Percentiles rank a stretch among this genome's conserved stretches.
These are phyloP conservation scores for Cephalopterus ornatus DNA, from an alignment of 2,113 vertebrate species.

Conservation along the genomic window DNA sequence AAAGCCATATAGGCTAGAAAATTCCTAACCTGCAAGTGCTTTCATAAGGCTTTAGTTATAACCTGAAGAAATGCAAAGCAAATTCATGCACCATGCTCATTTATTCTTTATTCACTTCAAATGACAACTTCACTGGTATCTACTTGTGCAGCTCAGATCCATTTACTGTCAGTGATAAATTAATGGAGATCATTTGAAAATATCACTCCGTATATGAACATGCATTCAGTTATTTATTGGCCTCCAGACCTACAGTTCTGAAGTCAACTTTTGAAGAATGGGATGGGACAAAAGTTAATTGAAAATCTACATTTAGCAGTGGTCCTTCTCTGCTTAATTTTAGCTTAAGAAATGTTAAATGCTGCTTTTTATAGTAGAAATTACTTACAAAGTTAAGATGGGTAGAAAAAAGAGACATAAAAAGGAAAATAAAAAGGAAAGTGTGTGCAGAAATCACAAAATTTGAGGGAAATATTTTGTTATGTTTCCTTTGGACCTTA, in stretches of 20 bases:
- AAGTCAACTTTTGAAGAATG: neutral
- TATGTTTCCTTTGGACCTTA: neutral
- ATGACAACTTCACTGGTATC: neutral
- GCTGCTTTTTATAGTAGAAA: neutral
- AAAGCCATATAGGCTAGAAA: neutral
- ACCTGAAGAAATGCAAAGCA: neutral
- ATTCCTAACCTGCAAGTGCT: neutral
- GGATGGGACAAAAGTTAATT: neutral
- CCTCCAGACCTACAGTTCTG: neutral
- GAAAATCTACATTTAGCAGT: neutral
- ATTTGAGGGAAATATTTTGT: neutral
- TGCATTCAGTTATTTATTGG: neutral
- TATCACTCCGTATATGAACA: neutral
- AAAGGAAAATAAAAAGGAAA: neutral
- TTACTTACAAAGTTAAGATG: neutral
- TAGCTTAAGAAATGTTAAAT: neutral
- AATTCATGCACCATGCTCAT: neutral
- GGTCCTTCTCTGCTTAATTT: neutral
- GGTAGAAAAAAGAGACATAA: neutral
- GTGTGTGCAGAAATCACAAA: neutral
- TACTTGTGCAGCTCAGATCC: neutral
- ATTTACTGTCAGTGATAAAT: neutral
- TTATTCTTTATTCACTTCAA: neutral
- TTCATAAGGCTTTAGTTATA: neutral
- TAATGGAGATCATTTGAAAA: neutral